Base-by-base conservation (phyloP, 2,888 invertebrate genomes). In the Noctua comes region DNA sequence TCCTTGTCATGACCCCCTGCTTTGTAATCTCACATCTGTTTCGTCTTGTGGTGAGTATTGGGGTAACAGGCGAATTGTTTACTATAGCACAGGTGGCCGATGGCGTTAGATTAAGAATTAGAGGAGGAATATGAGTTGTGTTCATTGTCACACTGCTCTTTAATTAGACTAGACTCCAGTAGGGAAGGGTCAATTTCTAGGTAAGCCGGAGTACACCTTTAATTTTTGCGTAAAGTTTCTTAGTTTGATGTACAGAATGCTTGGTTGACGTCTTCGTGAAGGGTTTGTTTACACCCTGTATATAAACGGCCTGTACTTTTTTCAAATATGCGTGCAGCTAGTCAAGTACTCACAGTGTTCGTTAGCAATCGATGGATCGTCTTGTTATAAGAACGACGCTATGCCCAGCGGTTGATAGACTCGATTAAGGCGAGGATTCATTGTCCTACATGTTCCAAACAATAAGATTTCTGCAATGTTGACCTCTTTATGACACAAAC, bases 1-100 rank as follows among this genome's bases (percentile, higher is more conserved):
- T 88, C 83, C 71, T 81, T 88, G 79, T 76, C 72, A 71, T 88
- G 85, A 89, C 91, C 92, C 91, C 91, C 91, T 84, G 91, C 88
- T 83, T 82, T 83, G 91, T 79, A 83, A 80, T 75, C 73, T 76
- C 76, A 70, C 88, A 88, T 77, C 82, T 89, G 88, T 79, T 82
- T 65, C 62, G 70, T 79, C 79, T 68, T 80, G 68, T 73, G 71
- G 80, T 65, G 78, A 77, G 40, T 80, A 66, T 66, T 66, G 21
- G 21, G 54, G 62, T 36, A 65, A 69, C 68, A 73, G 59, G 62
- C 64, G 48, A 78, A 75, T 73, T 82, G 79, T 87, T 85, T 81
- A 81, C 65, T 66, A 51, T 57, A 57, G 40, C 40, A 73, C 79
- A 79, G 74, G 85, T 87, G 88, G 74, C 74, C 51, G 16, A 11